Base-by-base conservation (phyloP, 2,113 vertebrate species). In the Nothoprocta perdicaria region DNA sequence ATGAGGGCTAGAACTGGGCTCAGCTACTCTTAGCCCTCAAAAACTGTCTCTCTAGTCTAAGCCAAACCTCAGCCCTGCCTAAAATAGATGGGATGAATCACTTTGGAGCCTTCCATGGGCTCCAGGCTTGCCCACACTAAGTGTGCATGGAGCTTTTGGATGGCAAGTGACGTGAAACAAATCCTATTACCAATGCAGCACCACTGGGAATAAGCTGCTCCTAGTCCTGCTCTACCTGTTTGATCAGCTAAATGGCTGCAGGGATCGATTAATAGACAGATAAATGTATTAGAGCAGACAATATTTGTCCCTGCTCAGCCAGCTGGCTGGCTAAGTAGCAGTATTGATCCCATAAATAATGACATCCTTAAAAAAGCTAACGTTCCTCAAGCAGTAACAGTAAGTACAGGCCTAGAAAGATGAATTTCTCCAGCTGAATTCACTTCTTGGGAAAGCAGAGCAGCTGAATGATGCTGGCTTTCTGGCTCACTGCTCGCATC, bases 311-410 rank as follows among this genome's bases (percentile, higher is more conserved):
- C 0, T 63, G 74, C 61, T 86, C 74, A 74, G 86, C 43, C 79
- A 75, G 80, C 66, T 8, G 4, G 71, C 58, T 92, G 81, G 81
- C 63, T 94, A 74, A 89, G 91, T 10, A 89, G 68, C 38, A 62
- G 19, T 80, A 92, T 80, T 92, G 91, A 93, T 92, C 75, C 68
- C 41, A 55, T 80, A 91, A 92, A 74, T 53, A 91, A 79, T 45
- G 40, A 46, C 33, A 86, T 55, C 61, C 57, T 33, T 83, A 33
- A 89, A 85, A 91, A 50, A 67, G 1, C 60, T 66, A 67, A 66
- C 29, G 62, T 14, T 92, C 55, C 61, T 94, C 57, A 86, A 80
- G 65, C 76, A 88, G 53, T 58, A 91, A 71, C 76, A 88, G 53
- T 58, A 91, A 71, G 72, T 63, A 66, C 12, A 50, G 46, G 55